Percentiles rank a stretch among this genome's conserved stretches.
phyloP scores from a whole-genome alignment of 2,888 invertebrate genomes.

The Cheilosia grossa region DNA sequence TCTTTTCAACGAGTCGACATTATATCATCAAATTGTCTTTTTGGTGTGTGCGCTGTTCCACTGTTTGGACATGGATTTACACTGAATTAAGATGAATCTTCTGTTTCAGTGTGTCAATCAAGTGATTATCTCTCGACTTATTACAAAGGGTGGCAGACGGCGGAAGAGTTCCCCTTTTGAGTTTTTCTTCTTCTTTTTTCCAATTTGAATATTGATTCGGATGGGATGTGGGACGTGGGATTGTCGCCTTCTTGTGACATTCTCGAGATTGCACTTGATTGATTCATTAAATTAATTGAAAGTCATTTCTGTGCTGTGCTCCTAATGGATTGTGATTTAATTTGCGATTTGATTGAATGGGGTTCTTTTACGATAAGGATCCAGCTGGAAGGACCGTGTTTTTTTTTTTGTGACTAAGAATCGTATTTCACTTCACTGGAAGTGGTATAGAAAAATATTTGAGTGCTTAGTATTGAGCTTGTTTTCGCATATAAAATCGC shows the following conservation, averaged over 20 bases:
- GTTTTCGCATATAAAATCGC: too few species aligned
- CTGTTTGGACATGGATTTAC: slow-evolving; percentile 8
- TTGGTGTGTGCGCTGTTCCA: background rate
- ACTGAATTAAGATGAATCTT: slow-evolving; percentile 23
- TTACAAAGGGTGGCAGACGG: background rate
- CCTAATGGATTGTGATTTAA: slow-evolving; percentile 22
- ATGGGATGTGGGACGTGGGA: background rate
- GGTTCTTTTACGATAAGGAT: background rate
- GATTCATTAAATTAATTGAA: slow-evolving; percentile 37
- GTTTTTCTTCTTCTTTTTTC: background rate
- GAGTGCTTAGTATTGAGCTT: too few species aligned
- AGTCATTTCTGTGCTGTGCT: slow-evolving; percentile 2
- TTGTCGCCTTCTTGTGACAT: background rate
- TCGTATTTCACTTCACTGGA: too few species aligned
- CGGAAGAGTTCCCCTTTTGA: background rate
- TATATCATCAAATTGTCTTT: slow-evolving; percentile 12
- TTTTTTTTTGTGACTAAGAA: too few species aligned
- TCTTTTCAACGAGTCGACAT: slow-evolving; percentile 9
- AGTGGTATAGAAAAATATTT: too few species aligned
- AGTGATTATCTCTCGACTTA: slow-evolving; percentile 36
- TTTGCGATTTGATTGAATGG: background rate
- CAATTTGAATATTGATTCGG: slow-evolving; percentile 18
- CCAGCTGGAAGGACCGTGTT: background rate
- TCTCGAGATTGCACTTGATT: slow-evolving; percentile 39
- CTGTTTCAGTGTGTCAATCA: slow-evolving; percentile 31